Conservation (phyloP, 1,140 invertebrate genomes). For the Asobara japonica region DNA sequence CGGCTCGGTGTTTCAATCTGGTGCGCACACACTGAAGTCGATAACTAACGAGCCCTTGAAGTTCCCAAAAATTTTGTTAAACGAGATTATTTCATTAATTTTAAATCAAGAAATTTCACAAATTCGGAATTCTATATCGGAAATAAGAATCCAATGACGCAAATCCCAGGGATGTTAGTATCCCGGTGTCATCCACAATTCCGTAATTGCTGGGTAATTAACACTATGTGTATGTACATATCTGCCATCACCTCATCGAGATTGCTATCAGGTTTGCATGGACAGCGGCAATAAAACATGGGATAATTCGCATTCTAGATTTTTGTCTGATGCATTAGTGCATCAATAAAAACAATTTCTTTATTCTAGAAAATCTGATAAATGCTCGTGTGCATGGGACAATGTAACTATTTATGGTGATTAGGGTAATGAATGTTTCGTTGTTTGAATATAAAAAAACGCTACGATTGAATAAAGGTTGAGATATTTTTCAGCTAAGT, state of each 20-base stretch:
- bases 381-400: background rate
- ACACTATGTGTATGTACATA: constrained; percentile 33
- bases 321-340: constrained; percentile 6
- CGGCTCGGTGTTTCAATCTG: too few relatives aligned
- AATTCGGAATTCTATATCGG: background rate
- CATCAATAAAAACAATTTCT: background rate
- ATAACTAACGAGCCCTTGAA: too few relatives aligned
- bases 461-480: too few relatives aligned
- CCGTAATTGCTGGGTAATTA: constrained; percentile 54
- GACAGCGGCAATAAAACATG: background rate
- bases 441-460: background rate
- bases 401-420: background rate
- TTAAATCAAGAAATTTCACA: too few relatives aligned
- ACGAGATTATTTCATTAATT: too few relatives aligned
- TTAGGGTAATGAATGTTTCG: background rate
- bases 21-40: too few relatives aligned
- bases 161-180: constrained; percentile 44
- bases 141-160: constrained; percentile 49
- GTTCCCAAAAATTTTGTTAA: too few relatives aligned
- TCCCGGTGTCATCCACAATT: constrained; percentile 51
- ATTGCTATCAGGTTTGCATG: constrained; percentile 14
- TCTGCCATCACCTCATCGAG: constrained; percentile 4
- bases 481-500: too few relatives aligned
- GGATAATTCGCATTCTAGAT: constrained; percentile 10
- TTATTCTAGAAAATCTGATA: background rate